Evolutionary conservation across 2,113 vertebrate species (phyloP), one percentile per base, ranked within the genome.

Genomic region (Donacobius atricapilla): DNA sequence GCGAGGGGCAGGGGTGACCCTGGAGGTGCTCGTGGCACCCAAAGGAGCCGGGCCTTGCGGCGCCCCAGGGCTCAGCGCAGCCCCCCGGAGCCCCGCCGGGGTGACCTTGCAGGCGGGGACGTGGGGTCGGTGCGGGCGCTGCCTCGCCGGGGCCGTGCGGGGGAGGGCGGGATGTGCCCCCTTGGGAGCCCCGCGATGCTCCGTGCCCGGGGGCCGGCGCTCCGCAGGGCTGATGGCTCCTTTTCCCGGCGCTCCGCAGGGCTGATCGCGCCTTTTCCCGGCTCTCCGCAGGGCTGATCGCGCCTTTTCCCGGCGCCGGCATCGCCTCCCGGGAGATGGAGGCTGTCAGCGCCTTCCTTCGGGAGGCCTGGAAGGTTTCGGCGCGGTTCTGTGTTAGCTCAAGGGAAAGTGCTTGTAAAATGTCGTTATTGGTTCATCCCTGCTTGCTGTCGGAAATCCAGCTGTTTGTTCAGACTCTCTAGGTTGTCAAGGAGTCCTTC

Each of bases 211-310:
- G 2, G 12, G 33, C 42, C 31, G 56, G 8, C 47, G 0, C 13
- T 70, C 24, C 20, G 7, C 1, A 6, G 40, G 24, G 31, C 3
- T 0, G 1, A 23, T 17, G 6, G n/a, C 28, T 10, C 11, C 47
- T 22, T 39, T 33, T 15, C 27, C 30, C n/a, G n/a, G n/a, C n/a
- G n/a, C n/a, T n/a, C n/a, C n/a, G n/a, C n/a, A n/a, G n/a, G 24
- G 33, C 3, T 0, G 1, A 23, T 17, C 7, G n/a, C 24, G 11
- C 11, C 47, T 22, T 40, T 33, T 15, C 27, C 30, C 24, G 10
- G 14, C 19, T 0, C 13, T 70, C 23, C 20, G 7, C 1, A 6
- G n/a, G 24, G 33, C 3, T 0, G 1, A 23, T 17, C 7, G n/a
- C 24, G 11, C 11, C 47, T 22, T 40, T 33, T 15, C 27, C 30